phyloP scores from a whole-genome alignment of 2,113 vertebrate genomes.

The Rhombomys opimus region DNA sequence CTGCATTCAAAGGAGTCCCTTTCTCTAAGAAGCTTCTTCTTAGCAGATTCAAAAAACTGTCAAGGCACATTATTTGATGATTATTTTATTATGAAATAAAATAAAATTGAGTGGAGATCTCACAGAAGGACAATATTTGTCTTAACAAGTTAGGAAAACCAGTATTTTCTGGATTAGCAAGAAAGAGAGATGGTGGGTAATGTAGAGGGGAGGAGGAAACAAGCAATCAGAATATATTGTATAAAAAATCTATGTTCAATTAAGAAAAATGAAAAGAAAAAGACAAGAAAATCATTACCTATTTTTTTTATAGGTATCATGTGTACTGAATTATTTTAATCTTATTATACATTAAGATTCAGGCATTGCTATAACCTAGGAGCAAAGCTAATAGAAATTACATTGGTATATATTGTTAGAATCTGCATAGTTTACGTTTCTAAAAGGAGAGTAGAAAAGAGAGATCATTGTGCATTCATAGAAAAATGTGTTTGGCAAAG shows the following conservation, averaged over 20 bases:
- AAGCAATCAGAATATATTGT: neutral
- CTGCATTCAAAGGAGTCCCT: neutral
- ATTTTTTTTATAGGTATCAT: neutral
- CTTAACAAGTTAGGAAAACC: neutral
- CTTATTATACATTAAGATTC: neutral
- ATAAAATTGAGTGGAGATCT: neutral
- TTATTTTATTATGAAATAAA: neutral
- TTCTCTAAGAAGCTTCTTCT: neutral
- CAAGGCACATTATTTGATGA: rapidly evolving
- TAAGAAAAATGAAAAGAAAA: neutral
- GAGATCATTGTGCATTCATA: neutral
- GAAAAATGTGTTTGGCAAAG: neutral
- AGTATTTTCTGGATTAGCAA: neutral
- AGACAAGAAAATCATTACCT: neutral
- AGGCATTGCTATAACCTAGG: neutral
- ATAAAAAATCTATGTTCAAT: neutral
- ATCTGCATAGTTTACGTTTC: neutral
- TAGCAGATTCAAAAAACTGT: neutral
- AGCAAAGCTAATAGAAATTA: neutral
- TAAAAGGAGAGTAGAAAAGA: neutral
- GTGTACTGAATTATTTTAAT: neutral
- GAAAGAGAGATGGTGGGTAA: too few species aligned
- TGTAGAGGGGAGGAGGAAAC: neutral
- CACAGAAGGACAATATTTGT: neutral
- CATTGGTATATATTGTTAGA: neutral